phyloP scores from a whole-genome alignment of 2,888 invertebrate species.

The Tenthredo mesomela region DNA sequence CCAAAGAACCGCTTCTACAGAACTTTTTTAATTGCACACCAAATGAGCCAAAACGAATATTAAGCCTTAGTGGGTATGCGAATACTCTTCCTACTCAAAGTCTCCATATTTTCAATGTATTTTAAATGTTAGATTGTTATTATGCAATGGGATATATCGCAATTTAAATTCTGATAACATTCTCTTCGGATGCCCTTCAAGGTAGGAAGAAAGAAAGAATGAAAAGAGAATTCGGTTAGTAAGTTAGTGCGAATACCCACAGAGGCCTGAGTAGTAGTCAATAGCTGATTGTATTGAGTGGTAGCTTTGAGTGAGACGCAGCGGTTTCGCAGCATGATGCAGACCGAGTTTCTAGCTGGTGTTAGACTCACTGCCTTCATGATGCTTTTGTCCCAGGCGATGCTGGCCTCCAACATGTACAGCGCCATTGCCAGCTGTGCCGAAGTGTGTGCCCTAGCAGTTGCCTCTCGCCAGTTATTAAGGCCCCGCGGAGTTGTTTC shows the following conservation, averaged over 20 bases:
- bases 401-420: constrained; percentile 93
- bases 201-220: constrained; percentile 55
- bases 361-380: constrained; percentile 97
- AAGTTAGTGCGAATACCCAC: constrained; percentile 77
- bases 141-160: constrained; percentile 29
- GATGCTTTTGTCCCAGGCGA: constrained; percentile 99
- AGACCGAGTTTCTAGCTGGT: constrained; percentile 76
- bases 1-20: constrained; percentile 32
- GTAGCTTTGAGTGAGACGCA: constrained; percentile 77
- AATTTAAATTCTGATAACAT: constrained; percentile 38
- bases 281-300: constrained; percentile 76
- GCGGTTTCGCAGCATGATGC: constrained; percentile 76
- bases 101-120: constrained; percentile 35
- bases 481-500: constrained; percentile 88
- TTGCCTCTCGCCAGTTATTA: constrained; percentile 94
- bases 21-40: constrained; percentile 35
- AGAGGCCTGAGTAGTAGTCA: constrained; percentile 76
- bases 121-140: constrained; percentile 30
- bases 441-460: constrained; percentile 90
- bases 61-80: constrained; percentile 51
- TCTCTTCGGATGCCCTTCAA: constrained; percentile 55
- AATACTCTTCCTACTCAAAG: constrained; percentile 51
- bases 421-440: constrained; percentile 95
- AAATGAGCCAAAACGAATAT: constrained; percentile 12
- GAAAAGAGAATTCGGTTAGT: constrained; percentile 68